Evolutionary conservation across 2,797 vertebrate genomes (phyloP).

Genomic region (Leptoclinus maculatus): DNA sequence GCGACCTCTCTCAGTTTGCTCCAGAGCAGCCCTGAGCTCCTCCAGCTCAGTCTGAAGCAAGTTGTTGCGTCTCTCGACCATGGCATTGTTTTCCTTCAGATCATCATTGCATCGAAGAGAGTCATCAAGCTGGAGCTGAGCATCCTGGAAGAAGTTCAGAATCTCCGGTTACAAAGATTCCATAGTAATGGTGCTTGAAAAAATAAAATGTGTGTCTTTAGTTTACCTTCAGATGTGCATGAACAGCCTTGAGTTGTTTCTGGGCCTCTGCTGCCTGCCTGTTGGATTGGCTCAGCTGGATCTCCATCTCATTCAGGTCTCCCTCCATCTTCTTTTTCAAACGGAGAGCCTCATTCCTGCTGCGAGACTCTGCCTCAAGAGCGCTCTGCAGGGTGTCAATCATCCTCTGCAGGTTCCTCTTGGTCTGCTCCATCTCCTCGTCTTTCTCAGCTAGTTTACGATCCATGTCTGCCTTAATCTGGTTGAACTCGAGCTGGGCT

Average conservation of each 20-base stretch:
- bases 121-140: conserved; percentile 82
- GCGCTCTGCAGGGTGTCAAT: conserved; percentile 87
- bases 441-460: conserved; percentile 91
- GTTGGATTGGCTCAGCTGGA: conserved; percentile 88
- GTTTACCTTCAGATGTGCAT: conserved; percentile 85
- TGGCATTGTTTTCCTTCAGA: conserved; percentile 77
- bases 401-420: conserved; percentile 89
- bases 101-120: conserved; percentile 71
- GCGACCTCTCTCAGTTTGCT: conserved; percentile 83
- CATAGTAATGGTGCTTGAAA: background rate
- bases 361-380: conserved; percentile 84
- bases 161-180: background rate
- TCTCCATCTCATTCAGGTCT: conserved; percentile 93
- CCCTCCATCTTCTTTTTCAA: conserved; percentile 91
- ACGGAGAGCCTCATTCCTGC: conserved; percentile 85
- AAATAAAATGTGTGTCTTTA: background rate
- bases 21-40: conserved; percentile 84
- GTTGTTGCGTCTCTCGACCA: conserved; percentile 80
- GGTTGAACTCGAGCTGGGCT: conserved; percentile 90
- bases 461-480: conserved; percentile 89
- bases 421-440: conserved; percentile 92
- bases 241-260: conserved; percentile 86
- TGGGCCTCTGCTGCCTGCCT: conserved; percentile 87
- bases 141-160: conserved; percentile 63
- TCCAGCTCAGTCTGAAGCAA: conserved; percentile 83